Evolutionary conservation across 2,113 vertebrate genomes (phyloP), one percentile per base, ranked within the genome.

Genomic region (Grammomys dolichurus): DNA sequence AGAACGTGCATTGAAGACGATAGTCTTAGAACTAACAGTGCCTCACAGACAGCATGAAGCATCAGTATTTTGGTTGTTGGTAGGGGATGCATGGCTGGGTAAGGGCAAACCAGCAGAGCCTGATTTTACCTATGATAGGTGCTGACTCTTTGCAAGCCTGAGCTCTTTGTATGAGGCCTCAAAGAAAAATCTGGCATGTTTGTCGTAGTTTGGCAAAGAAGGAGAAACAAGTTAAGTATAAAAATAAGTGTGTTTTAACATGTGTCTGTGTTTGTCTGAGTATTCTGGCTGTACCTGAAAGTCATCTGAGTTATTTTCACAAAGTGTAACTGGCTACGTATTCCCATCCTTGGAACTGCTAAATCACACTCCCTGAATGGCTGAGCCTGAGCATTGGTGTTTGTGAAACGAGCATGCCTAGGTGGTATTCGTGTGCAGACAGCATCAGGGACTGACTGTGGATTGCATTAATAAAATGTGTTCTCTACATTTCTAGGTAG

Each of bases 401-500:
- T 90, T 82, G 7, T 40, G 36, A n/a, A 69, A 3, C 9, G 69
- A 16, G 2, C 10, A 46, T 56, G 36, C 58, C 28, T 16, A 22
- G 22, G 28, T 93, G 43, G 48, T 87, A 56, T 33, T 70, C 54
- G 4, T 48, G 33, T 46, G 17, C 13, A 94, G 33, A 43, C 33
- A 2, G 26, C 12, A 12, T 43, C 69, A 33, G 76, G 51, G 40
- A 36, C 22, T 0, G 5, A 16, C 20, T 7, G 8, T 82, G 69
- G 8, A 4, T 40, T 48, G 19, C 5, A 58, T 60, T 40, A 51
- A 63, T 78, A 82, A 86, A 89, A 60, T 65, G 3, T 80, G 28
- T 88, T 84, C 20, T 93, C 0, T 93, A 0, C 89, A 26, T 96
- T 97, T 98, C 77, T 96, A 99, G 99, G 95, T 89, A 97, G 96